Conservation (phyloP, 2,888 invertebrate species). For the Pristionchus japonicus region DNA sequence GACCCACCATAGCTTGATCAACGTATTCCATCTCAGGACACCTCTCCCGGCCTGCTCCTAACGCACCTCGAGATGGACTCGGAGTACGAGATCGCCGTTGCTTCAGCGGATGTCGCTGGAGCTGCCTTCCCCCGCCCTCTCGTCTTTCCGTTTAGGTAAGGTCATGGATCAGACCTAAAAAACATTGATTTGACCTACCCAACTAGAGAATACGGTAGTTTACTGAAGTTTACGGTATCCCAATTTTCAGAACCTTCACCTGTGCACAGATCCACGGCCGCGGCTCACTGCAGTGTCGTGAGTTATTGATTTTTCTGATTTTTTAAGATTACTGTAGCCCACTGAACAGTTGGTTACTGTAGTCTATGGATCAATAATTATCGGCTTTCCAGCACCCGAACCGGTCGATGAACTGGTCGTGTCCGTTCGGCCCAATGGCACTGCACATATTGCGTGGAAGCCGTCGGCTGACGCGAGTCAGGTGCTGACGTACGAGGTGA, state of each 20-base stretch:
- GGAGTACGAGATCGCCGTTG: conserved; percentile 56
- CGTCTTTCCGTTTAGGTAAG: conserved; percentile 35
- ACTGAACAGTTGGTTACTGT: background rate
- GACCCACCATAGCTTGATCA: too few species aligned
- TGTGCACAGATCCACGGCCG: conserved; percentile 68
- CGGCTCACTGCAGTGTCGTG: conserved; percentile 70
- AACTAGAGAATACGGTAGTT: background rate
- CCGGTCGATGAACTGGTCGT: conserved; percentile 67
- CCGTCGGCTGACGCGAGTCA: conserved; percentile 62
- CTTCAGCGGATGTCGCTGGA: conserved; percentile 1
- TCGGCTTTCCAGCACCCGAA: conserved; percentile 73
- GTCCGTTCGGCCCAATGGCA: conserved; percentile 59
- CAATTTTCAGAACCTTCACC: conserved; percentile 55
- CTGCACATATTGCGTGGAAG: conserved; percentile 65
- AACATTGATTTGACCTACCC: background rate
- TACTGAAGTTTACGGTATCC: conserved; percentile 49
- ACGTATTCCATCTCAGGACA: too few species aligned
- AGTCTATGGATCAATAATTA: too few species aligned
- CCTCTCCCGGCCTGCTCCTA: conserved; percentile 55
- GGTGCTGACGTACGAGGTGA: conserved; percentile 66
- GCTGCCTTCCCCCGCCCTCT: background rate
- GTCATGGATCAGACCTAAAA: background rate
- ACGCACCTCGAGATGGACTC: conserved; percentile 62
- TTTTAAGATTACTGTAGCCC: background rate
- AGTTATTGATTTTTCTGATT: conserved; percentile 44